These are phyloP conservation scores for Gryllus bimaculatus DNA, from an alignment of 1,140 invertebrate genomes.

Conservation along the genomic window DNA sequence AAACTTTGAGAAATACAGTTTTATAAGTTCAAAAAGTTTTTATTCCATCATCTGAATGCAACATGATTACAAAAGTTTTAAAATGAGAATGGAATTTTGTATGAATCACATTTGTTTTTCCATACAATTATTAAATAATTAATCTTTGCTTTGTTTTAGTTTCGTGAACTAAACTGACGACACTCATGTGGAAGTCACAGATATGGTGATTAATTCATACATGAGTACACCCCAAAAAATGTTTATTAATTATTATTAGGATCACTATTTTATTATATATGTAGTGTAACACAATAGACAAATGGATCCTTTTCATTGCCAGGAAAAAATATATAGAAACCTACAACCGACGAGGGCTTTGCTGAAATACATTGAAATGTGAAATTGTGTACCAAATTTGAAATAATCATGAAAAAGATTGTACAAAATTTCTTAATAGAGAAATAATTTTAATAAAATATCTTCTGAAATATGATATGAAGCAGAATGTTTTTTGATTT, in stretches of 20 bases:
- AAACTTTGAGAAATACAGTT: too few relatives aligned
- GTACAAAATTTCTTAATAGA: constrained; percentile 58
- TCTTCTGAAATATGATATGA: background rate
- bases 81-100: background rate
- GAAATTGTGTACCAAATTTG: constrained; percentile 72
- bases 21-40: too few relatives aligned
- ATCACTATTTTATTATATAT: too few relatives aligned
- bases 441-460: constrained; percentile 8
- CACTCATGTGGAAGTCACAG: constrained; percentile 61
- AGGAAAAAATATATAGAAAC: constrained; percentile 70
- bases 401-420: constrained; percentile 54
- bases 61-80: background rate
- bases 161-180: constrained; percentile 65
- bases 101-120: background rate
- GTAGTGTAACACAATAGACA: background rate
- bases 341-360: constrained; percentile 69
- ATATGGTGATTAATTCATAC: constrained; percentile 69
- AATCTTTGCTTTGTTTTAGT: constrained; percentile 40
- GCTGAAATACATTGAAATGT: constrained; percentile 67
- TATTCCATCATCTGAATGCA: background rate
- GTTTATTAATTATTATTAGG: constrained; percentile 13
- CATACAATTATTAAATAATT: background rate
- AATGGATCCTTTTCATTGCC: constrained; percentile 32
- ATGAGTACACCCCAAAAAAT: constrained; percentile 44
- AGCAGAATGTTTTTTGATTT: background rate